phyloP scores from a whole-genome alignment of 2,113 vertebrate genomes.

The Axis porcinus region DNA sequence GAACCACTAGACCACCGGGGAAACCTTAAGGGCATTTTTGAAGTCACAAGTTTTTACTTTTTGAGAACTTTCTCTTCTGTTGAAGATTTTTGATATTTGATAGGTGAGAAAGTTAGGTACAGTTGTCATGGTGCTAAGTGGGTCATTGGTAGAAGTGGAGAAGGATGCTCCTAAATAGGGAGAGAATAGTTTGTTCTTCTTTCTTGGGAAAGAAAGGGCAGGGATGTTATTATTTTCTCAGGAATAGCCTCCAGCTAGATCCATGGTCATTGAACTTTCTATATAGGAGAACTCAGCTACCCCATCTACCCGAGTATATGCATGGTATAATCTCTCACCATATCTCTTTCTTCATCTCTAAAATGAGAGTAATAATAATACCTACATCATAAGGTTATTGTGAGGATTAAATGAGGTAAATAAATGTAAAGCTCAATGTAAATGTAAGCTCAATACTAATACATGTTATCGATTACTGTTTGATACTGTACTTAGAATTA shows the following conservation, averaged over 20 bases:
- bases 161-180: neutral
- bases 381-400: neutral
- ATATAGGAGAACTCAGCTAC: neutral
- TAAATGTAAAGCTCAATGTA: neutral
- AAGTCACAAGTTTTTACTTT: conserved; percentile 33
- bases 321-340: neutral
- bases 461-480: neutral
- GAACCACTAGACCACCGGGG: neutral
- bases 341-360: conserved; percentile 16
- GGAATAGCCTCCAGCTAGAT: conserved; percentile 10
- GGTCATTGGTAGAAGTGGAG: conserved; percentile 14
- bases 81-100: conserved; percentile 29
- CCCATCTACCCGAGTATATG: neutral
- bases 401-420: conserved; percentile 24
- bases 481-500: neutral
- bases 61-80: conserved; percentile 9
- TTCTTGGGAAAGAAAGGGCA: conserved; percentile 12
- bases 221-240: conserved; percentile 21
- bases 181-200: conserved; percentile 38
- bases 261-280: neutral
- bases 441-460: neutral
- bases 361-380: conserved; percentile 37
- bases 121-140: conserved; percentile 25
- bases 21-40: neutral
- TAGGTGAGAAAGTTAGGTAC: neutral